Base-by-base conservation (phyloP, 2,797 vertebrate species). In the Buphagus erythrorhynchus region DNA sequence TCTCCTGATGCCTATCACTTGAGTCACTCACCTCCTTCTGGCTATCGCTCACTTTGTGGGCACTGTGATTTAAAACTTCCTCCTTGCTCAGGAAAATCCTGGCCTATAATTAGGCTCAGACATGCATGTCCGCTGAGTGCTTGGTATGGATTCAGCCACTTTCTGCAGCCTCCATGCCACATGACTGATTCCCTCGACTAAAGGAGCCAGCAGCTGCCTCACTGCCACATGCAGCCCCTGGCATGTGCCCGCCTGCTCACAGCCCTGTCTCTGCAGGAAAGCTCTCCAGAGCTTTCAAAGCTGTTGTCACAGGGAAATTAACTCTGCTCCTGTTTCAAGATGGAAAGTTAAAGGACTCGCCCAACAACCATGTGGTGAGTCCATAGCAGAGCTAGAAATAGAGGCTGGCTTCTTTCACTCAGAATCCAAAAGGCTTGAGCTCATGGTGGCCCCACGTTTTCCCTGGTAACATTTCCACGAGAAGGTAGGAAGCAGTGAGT, bases 11-110 rank as follows among this genome's bases (percentile, higher is more conserved):
- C 55, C 87, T 83, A 9, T 82, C 17, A 5, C 66, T 66, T 88
- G 79, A 93, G 90, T 92, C 73, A 74, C 74, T 80, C 51, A 48
- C 22, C 96, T 85, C 91, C 81, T 87, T 84, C 84, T 72, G 16
- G 57, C 67, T 63, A 38, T 59, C 3, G 1, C 79, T 96, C 74
- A 66, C 66, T 95, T 93, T 96, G 93, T 82, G 76, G 92, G 76
- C 94, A 78, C 80, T 78, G 46, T 93, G 88, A 86, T 94, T 93
- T 91, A 92, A 77, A 95, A 77, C 73, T 93, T 95, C 90, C 94
- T 88, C 80, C 90, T 66, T 74, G 77, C 82, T 81, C 73, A 86
- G 83, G 83, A 96, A 94, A 80, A 88, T 78, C 73, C 59, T 48
- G 3, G 54, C 33, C 93, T 95, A 77, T 93, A 68, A 58, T 57